Evolutionary conservation across 2,797 vertebrate species (phyloP), one percentile per base, ranked within the genome.

Genomic region (Amazona finschi): DNA sequence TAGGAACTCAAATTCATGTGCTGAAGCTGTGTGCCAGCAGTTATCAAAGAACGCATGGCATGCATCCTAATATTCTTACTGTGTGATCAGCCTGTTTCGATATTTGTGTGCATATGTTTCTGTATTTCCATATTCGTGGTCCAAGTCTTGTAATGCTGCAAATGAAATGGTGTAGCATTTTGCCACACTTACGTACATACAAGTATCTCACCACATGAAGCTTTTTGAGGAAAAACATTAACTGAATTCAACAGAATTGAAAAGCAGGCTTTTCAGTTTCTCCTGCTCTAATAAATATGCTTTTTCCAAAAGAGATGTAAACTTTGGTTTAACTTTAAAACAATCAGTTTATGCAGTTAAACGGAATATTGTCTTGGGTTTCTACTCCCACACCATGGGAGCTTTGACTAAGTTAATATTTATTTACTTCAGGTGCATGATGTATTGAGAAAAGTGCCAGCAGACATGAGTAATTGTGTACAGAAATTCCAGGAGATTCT

Each of bases 41-140:
- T 90, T 92, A 95, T 87, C 81, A 97, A 95, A 97, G 78, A 39
- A 65, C 31, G 55, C 6, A 15, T 76, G 91, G 55, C 62, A 62
- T 44, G 78, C 85, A 96, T 95, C 72, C 81, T 74, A 91, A 91
- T 77, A 67, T 13, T 67, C 43, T 70, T 67, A 49, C 62, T 65
- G 21, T 71, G 44, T 11, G 16, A 90, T 86, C 64, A 88, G 57
- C 49, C 49, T 91, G 49, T n/a, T 91, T 84, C 60, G 91, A 0
- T 83, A 61, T 58, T 89, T 81, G 83, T 60, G 39, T 62, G 33
- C 49, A 71, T 67, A 82, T 65, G 41, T 43, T 57, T 15, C 21
- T 57, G 33, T 43, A 47, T 69, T 86, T 80, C 49, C 47, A 43
- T 64, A 84, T 60, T 76, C 47, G 16, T 16, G 12, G 78, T 60